Conservation (phyloP, 1,140 invertebrate species). For the Muscidifurax raptorellus region DNA sequence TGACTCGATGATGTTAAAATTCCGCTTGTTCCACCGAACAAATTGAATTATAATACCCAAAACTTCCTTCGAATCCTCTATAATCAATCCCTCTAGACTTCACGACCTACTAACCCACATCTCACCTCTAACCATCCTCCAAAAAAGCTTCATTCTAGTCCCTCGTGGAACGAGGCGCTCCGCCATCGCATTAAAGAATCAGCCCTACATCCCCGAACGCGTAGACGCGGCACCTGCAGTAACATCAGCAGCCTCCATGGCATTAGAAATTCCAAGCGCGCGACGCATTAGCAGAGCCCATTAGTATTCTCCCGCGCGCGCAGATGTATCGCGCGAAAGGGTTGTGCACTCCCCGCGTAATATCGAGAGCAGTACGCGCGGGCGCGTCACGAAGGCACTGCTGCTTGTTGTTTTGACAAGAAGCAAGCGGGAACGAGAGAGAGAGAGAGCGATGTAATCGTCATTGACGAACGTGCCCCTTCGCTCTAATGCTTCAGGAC, state of each 20-base stretch:
- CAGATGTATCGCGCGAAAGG: conserved; percentile 2
- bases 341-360: neutral
- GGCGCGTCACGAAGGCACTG: neutral
- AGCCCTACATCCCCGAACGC: too few species aligned
- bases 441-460: neutral
- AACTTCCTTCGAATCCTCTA: too few species aligned
- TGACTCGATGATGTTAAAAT: too few species aligned
- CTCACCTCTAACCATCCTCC: too few species aligned
- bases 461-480: neutral
- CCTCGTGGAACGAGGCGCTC: too few species aligned
- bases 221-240: neutral
- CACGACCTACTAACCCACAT: too few species aligned
- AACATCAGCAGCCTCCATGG: neutral
- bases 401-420: conserved; percentile 28
- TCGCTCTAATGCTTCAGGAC: neutral
- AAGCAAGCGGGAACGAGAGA: neutral
- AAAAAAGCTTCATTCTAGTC: too few species aligned
- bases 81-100: too few species aligned
- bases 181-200: too few species aligned
- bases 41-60: too few species aligned
- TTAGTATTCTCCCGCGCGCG: conserved; percentile 59
- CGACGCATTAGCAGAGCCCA: conserved; percentile 58
- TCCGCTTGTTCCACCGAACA: too few species aligned
- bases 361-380: neutral
- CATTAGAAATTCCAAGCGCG: conserved; percentile 61